These are phyloP conservation scores for Myocastor coypus DNA, from an alignment of 2,113 vertebrate species.

Conservation along the genomic window DNA sequence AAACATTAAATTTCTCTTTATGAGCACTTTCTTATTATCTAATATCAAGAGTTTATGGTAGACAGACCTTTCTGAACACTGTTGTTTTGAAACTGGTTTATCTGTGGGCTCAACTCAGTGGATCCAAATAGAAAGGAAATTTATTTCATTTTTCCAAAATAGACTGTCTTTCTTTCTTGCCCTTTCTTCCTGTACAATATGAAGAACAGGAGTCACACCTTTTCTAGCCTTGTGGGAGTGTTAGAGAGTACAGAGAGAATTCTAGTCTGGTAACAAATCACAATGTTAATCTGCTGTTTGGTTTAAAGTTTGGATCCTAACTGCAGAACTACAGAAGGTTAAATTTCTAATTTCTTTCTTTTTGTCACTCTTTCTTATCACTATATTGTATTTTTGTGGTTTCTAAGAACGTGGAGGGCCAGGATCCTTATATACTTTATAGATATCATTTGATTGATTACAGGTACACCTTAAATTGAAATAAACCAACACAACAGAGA, in stretches of 20 bases:
- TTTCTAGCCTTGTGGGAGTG: not conserved
- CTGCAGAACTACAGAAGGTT: not conserved
- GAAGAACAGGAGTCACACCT: not conserved
- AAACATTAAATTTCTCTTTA: not conserved
- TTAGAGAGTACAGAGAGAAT: not conserved
- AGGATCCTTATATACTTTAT: not conserved
- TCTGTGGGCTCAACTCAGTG: not conserved
- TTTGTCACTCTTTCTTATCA: not conserved
- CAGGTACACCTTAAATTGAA: not conserved
- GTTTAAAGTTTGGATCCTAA: not conserved
- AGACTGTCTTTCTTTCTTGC: not conserved
- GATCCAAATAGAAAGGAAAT: not conserved
- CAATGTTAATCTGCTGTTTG: not conserved
- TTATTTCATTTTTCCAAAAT: not conserved
- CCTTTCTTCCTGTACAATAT: not conserved
- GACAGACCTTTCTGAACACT: not conserved
- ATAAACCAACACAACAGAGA: not conserved
- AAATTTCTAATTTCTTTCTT: not conserved
- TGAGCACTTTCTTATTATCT: not conserved
- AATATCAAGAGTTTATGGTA: constrained; percentile 10
- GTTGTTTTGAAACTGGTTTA: not conserved
- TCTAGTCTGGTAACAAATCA: not conserved
- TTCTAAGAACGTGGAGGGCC: not conserved
- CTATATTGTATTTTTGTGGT: not conserved
- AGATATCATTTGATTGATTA: not conserved